These are phyloP conservation scores for Brachionus sp. DNA, from an alignment of 1,140 invertebrate species.

Conservation along the genomic window DNA sequence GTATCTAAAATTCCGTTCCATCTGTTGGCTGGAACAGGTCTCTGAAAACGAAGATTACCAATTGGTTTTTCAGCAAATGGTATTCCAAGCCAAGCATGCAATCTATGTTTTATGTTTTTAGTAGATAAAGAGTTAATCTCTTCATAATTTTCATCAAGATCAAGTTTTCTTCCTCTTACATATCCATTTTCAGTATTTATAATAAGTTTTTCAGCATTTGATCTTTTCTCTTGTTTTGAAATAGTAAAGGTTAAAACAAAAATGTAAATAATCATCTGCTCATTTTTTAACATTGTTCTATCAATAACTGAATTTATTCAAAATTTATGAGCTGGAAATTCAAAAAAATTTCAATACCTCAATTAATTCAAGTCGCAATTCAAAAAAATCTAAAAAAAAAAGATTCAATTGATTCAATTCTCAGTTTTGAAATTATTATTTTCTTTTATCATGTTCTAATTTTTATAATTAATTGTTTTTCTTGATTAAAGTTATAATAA, in stretches of 20 bases:
- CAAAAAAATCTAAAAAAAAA: too few species aligned
- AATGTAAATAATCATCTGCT: too few species aligned
- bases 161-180: background rate
- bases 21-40: constrained; percentile 63
- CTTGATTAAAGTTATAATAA: too few species aligned
- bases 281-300: too few species aligned
- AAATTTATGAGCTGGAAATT: too few species aligned
- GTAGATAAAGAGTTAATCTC: background rate
- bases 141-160: constrained; percentile 10
- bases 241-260: background rate
- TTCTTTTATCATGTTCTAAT: too few species aligned
- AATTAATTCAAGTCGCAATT: too few species aligned
- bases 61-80: constrained; percentile 49
- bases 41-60: constrained; percentile 47
- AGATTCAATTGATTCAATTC: too few species aligned
- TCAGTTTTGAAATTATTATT: too few species aligned
- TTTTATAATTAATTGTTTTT: too few species aligned
- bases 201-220: background rate
- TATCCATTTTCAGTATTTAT: constrained; percentile 41
- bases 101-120: background rate
- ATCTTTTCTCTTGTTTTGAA: background rate
- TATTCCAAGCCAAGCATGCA: constrained; percentile 48
- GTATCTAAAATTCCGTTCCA: constrained; percentile 75
- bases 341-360: too few species aligned
- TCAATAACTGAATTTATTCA: too few species aligned